Conservation (phyloP, 2,888 invertebrate genomes). For the Platerodrilus igneus region DNA sequence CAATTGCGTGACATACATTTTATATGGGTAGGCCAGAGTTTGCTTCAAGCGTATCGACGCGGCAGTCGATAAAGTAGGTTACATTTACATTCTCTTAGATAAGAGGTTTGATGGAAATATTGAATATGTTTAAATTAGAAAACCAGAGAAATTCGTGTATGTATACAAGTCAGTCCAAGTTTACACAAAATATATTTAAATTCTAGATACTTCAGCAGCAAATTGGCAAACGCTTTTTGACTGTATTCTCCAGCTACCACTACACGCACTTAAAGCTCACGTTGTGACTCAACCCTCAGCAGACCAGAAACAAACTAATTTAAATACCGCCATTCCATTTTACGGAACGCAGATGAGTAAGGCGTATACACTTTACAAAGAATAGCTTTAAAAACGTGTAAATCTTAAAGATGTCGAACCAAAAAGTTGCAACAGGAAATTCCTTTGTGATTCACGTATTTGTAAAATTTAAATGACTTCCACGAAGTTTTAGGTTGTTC, state of each 20-base stretch:
- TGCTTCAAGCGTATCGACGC: conserved; percentile 10
- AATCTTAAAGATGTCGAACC: conserved; percentile 3
- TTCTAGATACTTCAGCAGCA: too few relatives aligned
- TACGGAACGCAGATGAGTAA: too few relatives aligned
- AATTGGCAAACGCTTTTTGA: too few relatives aligned
- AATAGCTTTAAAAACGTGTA: conserved; percentile 3
- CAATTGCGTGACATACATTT: conserved; percentile 15
- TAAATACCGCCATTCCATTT: background rate
- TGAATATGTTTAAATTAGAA: too few relatives aligned
- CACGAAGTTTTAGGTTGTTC: conserved; percentile 1
- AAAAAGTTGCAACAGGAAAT: conserved; percentile 4
- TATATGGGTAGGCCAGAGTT: conserved; percentile 14
- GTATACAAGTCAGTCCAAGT: too few relatives aligned
- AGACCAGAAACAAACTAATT: conserved; percentile 5
- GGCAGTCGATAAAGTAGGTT: conserved; percentile 21
- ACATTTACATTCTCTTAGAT: conserved; percentile 12
- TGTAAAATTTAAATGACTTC: conserved; percentile 6
- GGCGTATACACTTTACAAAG: too few relatives aligned
- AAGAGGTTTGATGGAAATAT: too few relatives aligned
- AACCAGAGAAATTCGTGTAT: too few relatives aligned
- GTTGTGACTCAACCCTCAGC: too few relatives aligned
- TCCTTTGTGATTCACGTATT: conserved; percentile 4
- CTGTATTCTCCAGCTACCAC: too few relatives aligned
- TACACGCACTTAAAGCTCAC: too few relatives aligned
- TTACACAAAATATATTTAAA: too few relatives aligned